Conservation (phyloP, 2,888 invertebrate species). For the Mystacides longicornis region DNA sequence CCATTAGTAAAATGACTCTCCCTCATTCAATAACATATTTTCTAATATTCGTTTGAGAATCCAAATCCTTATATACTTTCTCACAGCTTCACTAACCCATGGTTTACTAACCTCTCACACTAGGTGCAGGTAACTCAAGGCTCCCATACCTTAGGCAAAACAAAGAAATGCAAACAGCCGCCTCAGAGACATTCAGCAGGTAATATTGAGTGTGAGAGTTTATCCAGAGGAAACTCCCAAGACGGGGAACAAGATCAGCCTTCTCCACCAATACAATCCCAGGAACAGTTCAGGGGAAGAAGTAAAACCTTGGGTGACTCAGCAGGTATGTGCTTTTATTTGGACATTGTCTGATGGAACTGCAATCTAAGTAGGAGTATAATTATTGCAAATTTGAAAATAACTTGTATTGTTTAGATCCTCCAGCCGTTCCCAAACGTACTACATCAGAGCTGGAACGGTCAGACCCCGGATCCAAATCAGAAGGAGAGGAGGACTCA, state of each 20-base stretch:
- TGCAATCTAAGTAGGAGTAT: too few relatives aligned
- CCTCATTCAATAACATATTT: too few relatives aligned
- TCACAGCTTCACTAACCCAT: neutral
- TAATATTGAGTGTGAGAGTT: constrained; percentile 77
- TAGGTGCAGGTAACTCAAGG: constrained; percentile 63
- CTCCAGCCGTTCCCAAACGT: constrained; percentile 31
- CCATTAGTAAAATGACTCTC: too few relatives aligned
- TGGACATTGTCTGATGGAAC: too few relatives aligned
- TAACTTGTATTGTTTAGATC: too few relatives aligned
- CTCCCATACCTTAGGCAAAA: constrained; percentile 76
- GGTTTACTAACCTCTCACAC: neutral
- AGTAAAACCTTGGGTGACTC: constrained; percentile 90
- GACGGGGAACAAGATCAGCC: constrained; percentile 55
- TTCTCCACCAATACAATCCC: constrained; percentile 33
- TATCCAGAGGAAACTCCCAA: constrained; percentile 62
- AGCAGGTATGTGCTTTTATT: constrained; percentile 60
- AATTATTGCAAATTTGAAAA: too few relatives aligned
- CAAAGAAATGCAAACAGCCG: constrained; percentile 70
- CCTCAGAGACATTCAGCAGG: constrained; percentile 76
- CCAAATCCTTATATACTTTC: too few relatives aligned
- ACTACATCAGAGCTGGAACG: constrained; percentile 45
- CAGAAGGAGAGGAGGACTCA: constrained; percentile 80
- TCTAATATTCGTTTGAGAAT: too few relatives aligned
- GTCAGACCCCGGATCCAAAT: constrained; percentile 69
- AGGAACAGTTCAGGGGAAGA: constrained; percentile 63